Base-by-base conservation (phyloP, 1,140 invertebrate genomes). In the Pygmarrhopalites habei region DNA sequence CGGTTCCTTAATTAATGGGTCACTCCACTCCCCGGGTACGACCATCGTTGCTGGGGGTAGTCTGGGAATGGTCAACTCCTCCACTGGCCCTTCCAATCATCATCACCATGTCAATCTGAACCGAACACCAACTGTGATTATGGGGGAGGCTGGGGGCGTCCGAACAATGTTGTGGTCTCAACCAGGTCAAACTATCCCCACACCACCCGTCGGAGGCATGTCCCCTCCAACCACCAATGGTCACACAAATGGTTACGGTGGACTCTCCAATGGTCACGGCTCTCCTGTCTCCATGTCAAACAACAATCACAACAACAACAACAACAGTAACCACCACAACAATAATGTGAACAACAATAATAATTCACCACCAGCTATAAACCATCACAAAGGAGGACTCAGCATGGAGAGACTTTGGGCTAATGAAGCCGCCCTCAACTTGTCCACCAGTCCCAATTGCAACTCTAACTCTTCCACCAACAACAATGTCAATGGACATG, bases 371-470 rank as follows among this genome's bases (percentile, higher is more conserved):
- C 46, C 19, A 12, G 17, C 28, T 35, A 59, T 46, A 47, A n/a
- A n/a, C n/a, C n/a, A n/a, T n/a, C 52, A 49, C 58, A 67, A 70
- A 58, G 69, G 63, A 4, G 84, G 85, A n/a, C 79, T 93, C 39
- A 92, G 92, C 72, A 93, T 93, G 90, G 90, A 93, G 74, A 80
- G 88, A 60, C 77, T 93, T 44, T 93, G 91, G 90, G 89, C 88
- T 7, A 66, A 65, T 25, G 65, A 71, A 61, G 74, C 74, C 51
- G 74, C 74, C 52, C 70, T 74, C 28, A 74, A 73, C 62, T 59
- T 74, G 28, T 67, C 73, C 32, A 72, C 72, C 25, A 66, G 67
- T 7, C 72, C 72, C 65, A 74, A 62, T 72, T 76, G 60, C 4
- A 46, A 25, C 14, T 44, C 32, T 7, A 75, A 79, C 60, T 74